Conservation (phyloP, 2,888 invertebrate genomes). For the Athalia circularis region DNA sequence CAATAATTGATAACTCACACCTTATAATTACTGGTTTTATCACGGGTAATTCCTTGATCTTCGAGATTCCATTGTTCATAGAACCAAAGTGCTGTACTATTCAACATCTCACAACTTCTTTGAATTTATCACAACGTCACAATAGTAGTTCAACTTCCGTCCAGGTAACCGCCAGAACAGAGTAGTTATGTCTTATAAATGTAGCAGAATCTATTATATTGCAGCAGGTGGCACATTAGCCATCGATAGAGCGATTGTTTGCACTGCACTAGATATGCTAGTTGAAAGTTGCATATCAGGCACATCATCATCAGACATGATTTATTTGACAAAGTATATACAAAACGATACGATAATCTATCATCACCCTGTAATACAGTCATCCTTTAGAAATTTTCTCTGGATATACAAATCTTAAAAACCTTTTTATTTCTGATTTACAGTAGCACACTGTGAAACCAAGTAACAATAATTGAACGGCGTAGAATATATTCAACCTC, state of each 20-base stretch:
- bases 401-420: too few species aligned
- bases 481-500: too few species aligned
- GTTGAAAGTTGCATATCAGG: conserved; percentile 9
- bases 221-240: conserved; percentile 37
- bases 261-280: conserved; percentile 21
- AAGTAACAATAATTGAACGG: too few species aligned
- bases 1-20: conserved; percentile 7
- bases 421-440: too few species aligned
- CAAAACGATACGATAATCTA: neutral
- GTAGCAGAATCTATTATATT: conserved; percentile 16
- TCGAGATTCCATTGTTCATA: neutral
- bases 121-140: neutral
- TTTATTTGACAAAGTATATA: conserved; percentile 1
- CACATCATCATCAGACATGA: conserved; percentile 26
- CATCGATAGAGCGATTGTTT: conserved; percentile 40
- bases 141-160: neutral
- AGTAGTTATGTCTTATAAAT: conserved; percentile 14
- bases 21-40: neutral
- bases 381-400: neutral
- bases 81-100: neutral
- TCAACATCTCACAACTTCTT: conserved; percentile 20
- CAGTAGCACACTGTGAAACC: too few species aligned
- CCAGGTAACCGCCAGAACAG: neutral
- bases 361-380: neutral
- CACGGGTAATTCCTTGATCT: neutral